phyloP scores from a whole-genome alignment of 2,797 vertebrate species.

The Pitangus sulphuratus region DNA sequence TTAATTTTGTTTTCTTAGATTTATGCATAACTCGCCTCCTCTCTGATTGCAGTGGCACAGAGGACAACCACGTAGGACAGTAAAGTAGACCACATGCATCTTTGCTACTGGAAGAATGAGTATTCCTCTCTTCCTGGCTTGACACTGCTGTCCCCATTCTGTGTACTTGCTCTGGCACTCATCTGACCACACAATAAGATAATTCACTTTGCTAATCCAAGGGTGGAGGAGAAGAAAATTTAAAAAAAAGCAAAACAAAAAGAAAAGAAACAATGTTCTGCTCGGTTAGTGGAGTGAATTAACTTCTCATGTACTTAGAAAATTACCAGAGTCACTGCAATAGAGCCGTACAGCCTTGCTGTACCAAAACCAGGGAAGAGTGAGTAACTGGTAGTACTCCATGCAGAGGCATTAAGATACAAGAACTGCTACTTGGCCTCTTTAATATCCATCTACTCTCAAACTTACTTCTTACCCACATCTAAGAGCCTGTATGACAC shows the following conservation, averaged over 20 bases:
- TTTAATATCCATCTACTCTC: neutral
- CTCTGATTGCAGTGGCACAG: neutral
- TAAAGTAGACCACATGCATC: neutral
- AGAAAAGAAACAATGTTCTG: neutral
- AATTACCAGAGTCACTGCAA: neutral
- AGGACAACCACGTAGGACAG: neutral
- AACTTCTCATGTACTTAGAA: neutral
- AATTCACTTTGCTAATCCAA: slow-evolving; percentile 14
- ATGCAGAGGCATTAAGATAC: fast-evolving
- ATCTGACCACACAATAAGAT: neutral
- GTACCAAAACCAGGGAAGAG: neutral
- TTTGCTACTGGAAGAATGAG: neutral
- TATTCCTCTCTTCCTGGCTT: neutral
- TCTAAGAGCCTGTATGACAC: neutral
- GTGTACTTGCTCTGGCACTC: neutral
- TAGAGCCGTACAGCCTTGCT: neutral
- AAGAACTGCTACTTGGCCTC: neutral
- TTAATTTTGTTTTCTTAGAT: neutral
- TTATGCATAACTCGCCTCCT: neutral
- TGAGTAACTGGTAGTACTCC: neutral
- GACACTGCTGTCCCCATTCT: neutral
- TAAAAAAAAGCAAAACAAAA: neutral
- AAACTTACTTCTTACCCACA: neutral
- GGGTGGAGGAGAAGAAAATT: neutral
- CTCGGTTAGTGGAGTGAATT: neutral